A percentile compares a stretch with the other conserved stretches of the same genome.
phyloP scores from a whole-genome alignment of 2,113 vertebrate species.

The Rhinolophus ferrumequinum region DNA sequence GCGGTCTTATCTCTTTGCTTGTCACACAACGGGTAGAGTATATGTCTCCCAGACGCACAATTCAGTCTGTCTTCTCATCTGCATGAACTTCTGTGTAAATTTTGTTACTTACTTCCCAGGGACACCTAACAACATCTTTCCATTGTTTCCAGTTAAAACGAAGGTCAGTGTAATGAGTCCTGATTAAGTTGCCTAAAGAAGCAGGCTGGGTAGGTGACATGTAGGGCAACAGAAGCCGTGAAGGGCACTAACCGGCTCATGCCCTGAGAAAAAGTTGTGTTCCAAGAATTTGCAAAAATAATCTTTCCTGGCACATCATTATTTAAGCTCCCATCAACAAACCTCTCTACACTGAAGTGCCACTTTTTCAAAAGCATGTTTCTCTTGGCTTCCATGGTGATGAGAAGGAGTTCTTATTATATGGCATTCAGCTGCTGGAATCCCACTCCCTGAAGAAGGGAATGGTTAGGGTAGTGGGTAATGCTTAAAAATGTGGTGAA shows the following conservation, averaged over 20 bases:
- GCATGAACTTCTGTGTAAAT: neutral
- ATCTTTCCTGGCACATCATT: neutral
- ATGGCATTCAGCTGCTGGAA: neutral
- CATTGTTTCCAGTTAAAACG: neutral
- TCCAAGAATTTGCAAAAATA: constrained; percentile 6
- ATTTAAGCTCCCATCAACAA: constrained; percentile 41
- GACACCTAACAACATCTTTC: neutral
- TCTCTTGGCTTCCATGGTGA: constrained; percentile 50
- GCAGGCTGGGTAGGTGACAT: neutral
- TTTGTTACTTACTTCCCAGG: constrained; percentile 6
- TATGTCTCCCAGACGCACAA: neutral
- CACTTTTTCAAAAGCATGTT: constrained; percentile 54
- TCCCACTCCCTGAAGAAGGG: neutral
- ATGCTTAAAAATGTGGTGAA: constrained; percentile 12
- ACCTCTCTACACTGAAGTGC: neutral
- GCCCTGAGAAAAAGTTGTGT: neutral
- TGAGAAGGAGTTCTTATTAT: neutral
- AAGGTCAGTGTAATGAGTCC: neutral
- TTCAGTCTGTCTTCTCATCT: neutral
- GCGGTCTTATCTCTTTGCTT: neutral
- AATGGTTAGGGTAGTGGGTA: neutral
- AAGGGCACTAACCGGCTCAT: neutral
- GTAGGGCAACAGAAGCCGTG: accelerated
- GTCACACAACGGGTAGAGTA: neutral
- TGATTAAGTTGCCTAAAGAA: neutral